Conservation (phyloP, 2,888 invertebrate species). For the Dugesia japonica region DNA sequence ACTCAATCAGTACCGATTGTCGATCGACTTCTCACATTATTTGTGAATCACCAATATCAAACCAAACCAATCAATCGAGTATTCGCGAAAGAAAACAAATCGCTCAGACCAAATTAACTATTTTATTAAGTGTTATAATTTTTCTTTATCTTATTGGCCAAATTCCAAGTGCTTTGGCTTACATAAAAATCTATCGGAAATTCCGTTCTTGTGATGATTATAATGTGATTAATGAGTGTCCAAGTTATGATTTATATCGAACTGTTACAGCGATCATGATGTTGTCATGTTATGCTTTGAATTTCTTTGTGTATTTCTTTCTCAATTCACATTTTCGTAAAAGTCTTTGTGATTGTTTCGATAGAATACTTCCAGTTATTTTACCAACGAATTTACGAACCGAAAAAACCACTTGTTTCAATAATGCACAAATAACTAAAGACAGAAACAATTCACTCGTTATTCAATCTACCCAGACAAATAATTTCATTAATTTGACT, state of each 20-base stretch:
- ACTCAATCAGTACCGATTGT: background rate
- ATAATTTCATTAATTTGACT: background rate
- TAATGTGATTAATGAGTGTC: background rate
- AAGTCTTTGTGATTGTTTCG: background rate
- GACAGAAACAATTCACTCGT: background rate
- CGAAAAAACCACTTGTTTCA: background rate
- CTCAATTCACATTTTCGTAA: conserved; percentile 31
- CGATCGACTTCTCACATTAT: background rate
- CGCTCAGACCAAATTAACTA: conserved; percentile 26
- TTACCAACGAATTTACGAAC: background rate
- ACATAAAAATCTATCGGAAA: conserved; percentile 17
- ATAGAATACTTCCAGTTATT: background rate
- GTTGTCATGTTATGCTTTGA: conserved; percentile 16
- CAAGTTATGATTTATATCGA: conserved; percentile 6
- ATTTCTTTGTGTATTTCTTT: conserved; percentile 27
- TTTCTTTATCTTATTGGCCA: conserved; percentile 28
- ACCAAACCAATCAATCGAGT: conserved; percentile 13
- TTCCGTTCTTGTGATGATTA: background rate
- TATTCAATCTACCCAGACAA: background rate
- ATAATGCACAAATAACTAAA: background rate
- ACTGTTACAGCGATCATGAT: conserved; percentile 5
- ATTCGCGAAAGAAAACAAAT: conserved; percentile 11
- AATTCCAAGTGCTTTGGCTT: conserved; percentile 29
- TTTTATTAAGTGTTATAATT: conserved; percentile 21
- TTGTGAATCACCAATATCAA: background rate